Percentiles rank a stretch among this genome's conserved stretches.
These are phyloP conservation scores for Drosophila recens DNA, from an alignment of 2,888 invertebrate genomes.

Conservation along the genomic window DNA sequence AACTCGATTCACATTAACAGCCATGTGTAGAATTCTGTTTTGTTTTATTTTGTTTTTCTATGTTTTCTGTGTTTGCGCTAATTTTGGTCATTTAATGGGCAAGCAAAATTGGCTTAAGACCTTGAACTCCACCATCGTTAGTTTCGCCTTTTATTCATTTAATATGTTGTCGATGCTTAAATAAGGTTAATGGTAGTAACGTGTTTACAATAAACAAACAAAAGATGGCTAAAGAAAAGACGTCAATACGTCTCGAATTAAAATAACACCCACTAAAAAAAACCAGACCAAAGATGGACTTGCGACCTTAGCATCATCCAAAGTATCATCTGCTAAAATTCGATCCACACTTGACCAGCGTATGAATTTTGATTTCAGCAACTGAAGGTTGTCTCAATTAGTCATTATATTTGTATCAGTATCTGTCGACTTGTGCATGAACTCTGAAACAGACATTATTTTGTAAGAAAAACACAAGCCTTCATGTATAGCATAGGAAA, in stretches of 20 bases:
- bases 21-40: slow-evolving; percentile 45
- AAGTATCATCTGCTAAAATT: slow-evolving; percentile 62
- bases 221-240: slow-evolving; percentile 33
- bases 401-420: slow-evolving; percentile 26
- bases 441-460: slow-evolving; percentile 37
- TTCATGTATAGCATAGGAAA: background rate
- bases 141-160: slow-evolving; percentile 43
- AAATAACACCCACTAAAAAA: slow-evolving; percentile 68
- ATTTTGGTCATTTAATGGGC: slow-evolving; percentile 45
- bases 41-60: background rate
- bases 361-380: slow-evolving; percentile 19
- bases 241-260: slow-evolving; percentile 35
- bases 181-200: slow-evolving; percentile 73
- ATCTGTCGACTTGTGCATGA: slow-evolving; percentile 13
- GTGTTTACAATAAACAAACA: slow-evolving; percentile 64
- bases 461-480: slow-evolving; percentile 18
- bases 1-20: slow-evolving; percentile 42
- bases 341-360: slow-evolving; percentile 57
- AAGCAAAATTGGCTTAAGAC: slow-evolving; percentile 43
- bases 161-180: slow-evolving; percentile 41
- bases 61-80: slow-evolving; percentile 19
- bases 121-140: slow-evolving; percentile 65
- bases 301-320: slow-evolving; percentile 46
- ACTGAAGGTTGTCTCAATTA: slow-evolving; percentile 70
- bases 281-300: slow-evolving; percentile 23